Evolutionary conservation across 2,888 invertebrate species (phyloP), one percentile per base, ranked within the genome.

Genomic region (Shargacucullia verbasci): DNA sequence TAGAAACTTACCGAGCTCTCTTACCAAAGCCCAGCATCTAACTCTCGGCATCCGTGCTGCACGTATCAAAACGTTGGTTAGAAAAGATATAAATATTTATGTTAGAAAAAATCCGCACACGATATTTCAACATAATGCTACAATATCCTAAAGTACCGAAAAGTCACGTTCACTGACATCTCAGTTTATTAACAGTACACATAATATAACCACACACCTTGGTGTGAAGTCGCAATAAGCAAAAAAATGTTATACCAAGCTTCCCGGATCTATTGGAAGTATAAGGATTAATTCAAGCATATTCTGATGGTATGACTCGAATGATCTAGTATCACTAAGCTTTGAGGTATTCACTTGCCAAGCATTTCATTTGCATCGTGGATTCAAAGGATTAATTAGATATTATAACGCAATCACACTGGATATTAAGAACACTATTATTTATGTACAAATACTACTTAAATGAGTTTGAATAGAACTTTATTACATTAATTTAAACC

Each of bases 251-350:
- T 45, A 48, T 49, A 38, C 41, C 10, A 44, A 64, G 52, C 45
- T 39, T 25, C 38, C 20, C 15, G 14, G 29, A 52, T 45, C 35
- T 39, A 56, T 61, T 61, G 40, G 45, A 63, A 46, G 29, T 38
- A 64, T 63, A 38, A 37, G 37, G 35, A 39, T 70, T 60, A 66
- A 63, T 73, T 59, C 37, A 15, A 56, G 53, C 41, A 67, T 59
- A 62, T 55, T 63, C 49, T 38, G 31, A 55, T 57, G 44, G 39
- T 48, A 41, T 52, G 45, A 38, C 44, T 44, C 14, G 11, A 31
- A 59, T 43, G 40, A 45, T 25, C 62, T 38, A 56, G 52, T 15
- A 49, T 40, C 54, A 53, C 64, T 62, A 55, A 44, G 64, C 52
- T 65, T 55, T 68, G 39, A 63, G 55, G 37, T 39, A 53, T 59